Base-by-base conservation (phyloP, 2,888 invertebrate genomes). In the Agrochola lota region DNA sequence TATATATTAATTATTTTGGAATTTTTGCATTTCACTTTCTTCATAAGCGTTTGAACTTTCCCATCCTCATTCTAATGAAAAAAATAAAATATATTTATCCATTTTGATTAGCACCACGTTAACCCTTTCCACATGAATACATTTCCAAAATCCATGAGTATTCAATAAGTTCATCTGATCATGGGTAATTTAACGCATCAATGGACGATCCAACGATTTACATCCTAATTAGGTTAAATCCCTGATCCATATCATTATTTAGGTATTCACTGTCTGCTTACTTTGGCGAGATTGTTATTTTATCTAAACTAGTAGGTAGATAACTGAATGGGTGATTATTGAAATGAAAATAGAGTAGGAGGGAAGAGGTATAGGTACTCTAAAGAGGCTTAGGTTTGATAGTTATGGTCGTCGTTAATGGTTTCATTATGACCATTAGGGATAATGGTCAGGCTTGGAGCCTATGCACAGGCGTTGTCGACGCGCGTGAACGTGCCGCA, bases 81-180 rank as follows among this genome's bases (percentile, higher is more conserved):
- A 49, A 20, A 15, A 9, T n/a, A n/a, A n/a, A n/a, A n/a, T n/a
- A n/a, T n/a, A n/a, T n/a, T n/a, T n/a, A n/a, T n/a, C n/a, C n/a
- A n/a, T n/a, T n/a, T 49, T 52, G 30, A 77, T 68, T 68, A 17
- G 0, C 62, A 77, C 52, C 63, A n/a, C 60, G 23, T 66, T 35
- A 81, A 46, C 59, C 59, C 52, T 43, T 84, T 78, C 81, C 8
- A 74, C 20, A 23, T 52, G 62, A 12, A 78, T 82, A 79, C 5
- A 74, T 74, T 63, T 55, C 60, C 40, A 30, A 84, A 79, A 71
- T 71, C 35, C 60, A 72, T n/a, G 69, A 35, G 59, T 26, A 81
- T 83, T 85, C 60, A 85, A 74, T 80, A 71, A 71, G 68, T 77
- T 81, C 81, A 74, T 71, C 74, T 64, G 71, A 73, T 84, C 76